Conservation (phyloP, 2,113 vertebrate genomes). For the Abramis brama region DNA sequence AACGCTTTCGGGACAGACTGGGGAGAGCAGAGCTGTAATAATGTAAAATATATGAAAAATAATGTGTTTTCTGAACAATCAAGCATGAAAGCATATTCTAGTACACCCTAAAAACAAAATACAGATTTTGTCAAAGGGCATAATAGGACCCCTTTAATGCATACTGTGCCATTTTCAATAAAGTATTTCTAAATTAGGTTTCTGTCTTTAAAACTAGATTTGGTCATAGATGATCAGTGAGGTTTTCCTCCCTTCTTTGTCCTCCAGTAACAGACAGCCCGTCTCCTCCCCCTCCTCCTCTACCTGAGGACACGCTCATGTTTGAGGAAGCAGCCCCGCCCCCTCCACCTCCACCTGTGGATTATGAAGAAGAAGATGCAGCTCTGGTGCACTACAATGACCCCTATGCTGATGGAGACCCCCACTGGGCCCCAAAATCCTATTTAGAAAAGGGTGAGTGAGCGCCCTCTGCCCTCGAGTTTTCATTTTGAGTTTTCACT, state of each 20-base stretch:
- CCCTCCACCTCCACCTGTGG: slow-evolving; percentile 92
- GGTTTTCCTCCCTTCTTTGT: background rate
- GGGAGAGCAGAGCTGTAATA: too few species aligned
- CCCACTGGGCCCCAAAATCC: slow-evolving; percentile 93
- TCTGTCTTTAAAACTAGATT: background rate
- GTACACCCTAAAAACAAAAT: too few species aligned
- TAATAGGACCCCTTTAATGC: background rate
- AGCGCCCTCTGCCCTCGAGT: background rate
- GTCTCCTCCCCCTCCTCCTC: slow-evolving; percentile 92
- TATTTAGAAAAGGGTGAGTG: slow-evolving; percentile 94
- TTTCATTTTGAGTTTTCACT: background rate
- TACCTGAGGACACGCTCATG: slow-evolving; percentile 91
- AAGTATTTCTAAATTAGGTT: background rate
- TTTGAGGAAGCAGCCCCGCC: slow-evolving; percentile 95
- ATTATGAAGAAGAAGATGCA: slow-evolving; percentile 95
- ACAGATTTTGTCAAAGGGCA: too few species aligned
- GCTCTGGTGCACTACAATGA: slow-evolving; percentile 94
- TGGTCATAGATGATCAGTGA: background rate
- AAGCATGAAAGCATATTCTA: too few species aligned
- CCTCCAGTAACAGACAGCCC: slow-evolving; percentile 93
- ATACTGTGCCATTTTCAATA: background rate
- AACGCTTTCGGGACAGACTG: too few species aligned
- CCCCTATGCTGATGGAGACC: slow-evolving; percentile 96
- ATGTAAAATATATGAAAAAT: too few species aligned
- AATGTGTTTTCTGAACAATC: too few species aligned